Conservation (phyloP, 2,113 vertebrate genomes). For the Anoplopoma fimbria region DNA sequence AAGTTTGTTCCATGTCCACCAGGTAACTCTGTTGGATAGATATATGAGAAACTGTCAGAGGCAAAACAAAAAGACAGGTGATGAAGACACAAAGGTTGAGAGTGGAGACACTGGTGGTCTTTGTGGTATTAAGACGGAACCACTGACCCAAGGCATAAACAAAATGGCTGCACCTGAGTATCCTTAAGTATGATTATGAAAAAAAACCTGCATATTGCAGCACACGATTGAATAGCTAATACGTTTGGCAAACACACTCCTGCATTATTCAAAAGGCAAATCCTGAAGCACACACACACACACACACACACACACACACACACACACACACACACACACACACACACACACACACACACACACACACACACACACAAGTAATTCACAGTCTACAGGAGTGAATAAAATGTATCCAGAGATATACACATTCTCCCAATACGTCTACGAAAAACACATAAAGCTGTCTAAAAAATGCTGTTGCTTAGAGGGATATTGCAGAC, state of each 20-base stretch:
- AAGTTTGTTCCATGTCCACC: no score
- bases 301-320: constrained; percentile 15
- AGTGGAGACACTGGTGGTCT: neutral
- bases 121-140: neutral
- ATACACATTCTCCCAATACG: neutral
- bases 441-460: neutral
- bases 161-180: neutral
- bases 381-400: neutral
- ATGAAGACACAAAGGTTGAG: neutral
- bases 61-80: no score
- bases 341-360: constrained; percentile 1
- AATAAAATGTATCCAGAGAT: neutral
- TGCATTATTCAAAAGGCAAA: constrained; percentile 51
- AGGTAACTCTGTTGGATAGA: no score
- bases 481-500: neutral
- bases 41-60: no score
- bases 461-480: neutral
- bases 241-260: constrained; percentile 35
- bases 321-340: neutral
- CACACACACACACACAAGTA: neutral
- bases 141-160: constrained; percentile 13
- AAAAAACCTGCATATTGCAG: neutral
- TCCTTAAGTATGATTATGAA: constrained; percentile 14
- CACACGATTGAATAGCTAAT: constrained; percentile 47
- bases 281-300: neutral